A percentile compares a stretch with the other conserved stretches of the same genome.
phyloP scores from a whole-genome alignment of 2,888 invertebrate genomes.

The Drosophila bunnanda region DNA sequence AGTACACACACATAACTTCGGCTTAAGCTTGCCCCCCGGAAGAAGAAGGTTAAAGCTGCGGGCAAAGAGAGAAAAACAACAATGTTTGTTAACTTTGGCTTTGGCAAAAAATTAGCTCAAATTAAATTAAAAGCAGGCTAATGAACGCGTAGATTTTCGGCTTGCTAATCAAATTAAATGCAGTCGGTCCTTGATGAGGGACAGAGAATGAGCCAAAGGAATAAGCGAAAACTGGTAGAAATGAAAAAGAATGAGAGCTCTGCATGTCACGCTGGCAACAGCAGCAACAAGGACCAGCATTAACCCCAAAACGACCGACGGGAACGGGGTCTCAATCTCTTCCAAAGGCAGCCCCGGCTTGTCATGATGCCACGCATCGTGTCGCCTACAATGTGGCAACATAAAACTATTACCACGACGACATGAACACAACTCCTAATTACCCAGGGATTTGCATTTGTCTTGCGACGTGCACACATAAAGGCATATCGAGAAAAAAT shows the following conservation, averaged over 20 bases:
- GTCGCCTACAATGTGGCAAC: constrained; percentile 78
- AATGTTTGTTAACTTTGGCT: constrained; percentile 34
- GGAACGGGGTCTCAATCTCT: constrained; percentile 68
- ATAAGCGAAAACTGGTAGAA: constrained; percentile 5
- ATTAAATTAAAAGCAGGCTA: constrained; percentile 70
- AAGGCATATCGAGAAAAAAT: background rate
- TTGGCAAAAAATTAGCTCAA: constrained; percentile 52
- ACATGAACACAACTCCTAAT: constrained; percentile 82
- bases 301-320: constrained; percentile 57
- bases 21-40: constrained; percentile 47
- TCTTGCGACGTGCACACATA: constrained; percentile 52
- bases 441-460: constrained; percentile 82
- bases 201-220: background rate
- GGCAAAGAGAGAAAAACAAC: constrained; percentile 1
- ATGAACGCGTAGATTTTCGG: constrained; percentile 62
- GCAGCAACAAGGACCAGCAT: constrained; percentile 60
- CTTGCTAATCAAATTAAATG: constrained; percentile 73
- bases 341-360: constrained; percentile 35
- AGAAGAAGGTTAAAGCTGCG: constrained; percentile 8
- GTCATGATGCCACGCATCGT: constrained; percentile 59
- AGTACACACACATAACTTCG: constrained; percentile 64
- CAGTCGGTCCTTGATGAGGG: constrained; percentile 60
- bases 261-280: constrained; percentile 46
- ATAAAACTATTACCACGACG: constrained; percentile 79
- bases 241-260: constrained; percentile 15